Conservation (phyloP, 2,888 invertebrate genomes). For the Rhorus exstirpatorius region DNA sequence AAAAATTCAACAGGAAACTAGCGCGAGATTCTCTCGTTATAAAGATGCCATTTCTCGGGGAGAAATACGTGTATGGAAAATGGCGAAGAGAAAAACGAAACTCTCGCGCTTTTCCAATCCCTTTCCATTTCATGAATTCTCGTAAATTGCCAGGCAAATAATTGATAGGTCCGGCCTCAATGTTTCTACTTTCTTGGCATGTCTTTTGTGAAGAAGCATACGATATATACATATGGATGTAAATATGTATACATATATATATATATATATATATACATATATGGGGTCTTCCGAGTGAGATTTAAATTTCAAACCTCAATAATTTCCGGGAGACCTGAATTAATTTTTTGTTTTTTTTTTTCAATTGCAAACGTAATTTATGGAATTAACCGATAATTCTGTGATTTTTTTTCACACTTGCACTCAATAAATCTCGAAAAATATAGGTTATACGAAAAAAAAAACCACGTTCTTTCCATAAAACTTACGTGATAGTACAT, state of each 20-base stretch:
- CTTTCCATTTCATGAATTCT: slow-evolving; percentile 54
- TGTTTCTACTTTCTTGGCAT: slow-evolving; percentile 85
- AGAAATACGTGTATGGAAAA: slow-evolving; percentile 56
- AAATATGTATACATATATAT: slow-evolving; percentile 6
- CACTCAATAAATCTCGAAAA: too few species aligned
- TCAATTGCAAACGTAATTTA: slow-evolving; percentile 36
- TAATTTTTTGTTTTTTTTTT: too few species aligned
- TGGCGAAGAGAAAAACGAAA: slow-evolving; percentile 1
- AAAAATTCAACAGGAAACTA: slow-evolving; percentile 44
- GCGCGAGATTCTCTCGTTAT: slow-evolving; percentile 64
- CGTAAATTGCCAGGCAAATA: slow-evolving; percentile 84
- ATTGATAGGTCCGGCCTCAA: slow-evolving; percentile 84
- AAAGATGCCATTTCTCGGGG: slow-evolving; percentile 82
- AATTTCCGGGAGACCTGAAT: too few species aligned
- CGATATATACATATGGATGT: slow-evolving; percentile 46
- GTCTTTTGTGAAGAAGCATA: slow-evolving; percentile 81
- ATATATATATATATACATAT: slow-evolving; percentile 4
- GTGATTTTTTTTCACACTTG: too few species aligned
- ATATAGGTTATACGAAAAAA: too few species aligned
- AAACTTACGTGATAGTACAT: too few species aligned
- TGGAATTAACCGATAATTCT: too few species aligned
- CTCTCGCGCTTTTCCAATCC: slow-evolving; percentile 17
- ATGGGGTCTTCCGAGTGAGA: too few species aligned
- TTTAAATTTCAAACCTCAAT: too few species aligned
- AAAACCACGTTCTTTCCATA: too few species aligned